These are phyloP conservation scores for Drepanosiphum platanoidis DNA, from an alignment of 2,888 invertebrate genomes.

Conservation along the genomic window DNA sequence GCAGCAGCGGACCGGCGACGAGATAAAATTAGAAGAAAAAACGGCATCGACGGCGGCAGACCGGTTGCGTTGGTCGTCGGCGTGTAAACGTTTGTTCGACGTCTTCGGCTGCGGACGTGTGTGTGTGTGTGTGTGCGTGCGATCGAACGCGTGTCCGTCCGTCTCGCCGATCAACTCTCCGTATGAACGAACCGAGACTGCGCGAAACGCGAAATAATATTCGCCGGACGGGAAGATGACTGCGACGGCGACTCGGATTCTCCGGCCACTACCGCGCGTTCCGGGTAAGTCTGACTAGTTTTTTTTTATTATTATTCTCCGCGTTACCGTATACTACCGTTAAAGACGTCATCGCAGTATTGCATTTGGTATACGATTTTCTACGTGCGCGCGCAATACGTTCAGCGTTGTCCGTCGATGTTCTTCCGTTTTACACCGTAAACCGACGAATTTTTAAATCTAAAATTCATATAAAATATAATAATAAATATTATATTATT, in stretches of 20 bases:
- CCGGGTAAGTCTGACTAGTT: conserved; percentile 20
- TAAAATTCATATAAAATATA: too few species aligned
- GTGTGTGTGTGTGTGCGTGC: too few species aligned
- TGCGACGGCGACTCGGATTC: neutral
- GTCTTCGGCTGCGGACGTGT: neutral
- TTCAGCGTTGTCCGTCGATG: neutral
- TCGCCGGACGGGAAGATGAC: neutral
- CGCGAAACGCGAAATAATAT: neutral
- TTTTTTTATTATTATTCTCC: neutral
- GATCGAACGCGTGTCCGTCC: neutral
- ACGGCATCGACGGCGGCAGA: neutral
- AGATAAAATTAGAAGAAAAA: neutral
- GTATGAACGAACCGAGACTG: too few species aligned
- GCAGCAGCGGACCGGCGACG: neutral
- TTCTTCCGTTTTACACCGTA: too few species aligned
- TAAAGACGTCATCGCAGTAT: too few species aligned
- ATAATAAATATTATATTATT: too few species aligned
- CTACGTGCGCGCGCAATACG: neutral
- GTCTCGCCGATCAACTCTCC: too few species aligned
- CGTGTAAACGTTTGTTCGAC: neutral
- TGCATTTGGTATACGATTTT: too few species aligned
- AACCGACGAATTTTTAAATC: too few species aligned
- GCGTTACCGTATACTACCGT: neutral
- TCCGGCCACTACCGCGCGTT: neutral
- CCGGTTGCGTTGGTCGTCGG: neutral